These are phyloP conservation scores for Hyperopisus bebe DNA, from an alignment of 2,113 vertebrate species.

Conservation along the genomic window DNA sequence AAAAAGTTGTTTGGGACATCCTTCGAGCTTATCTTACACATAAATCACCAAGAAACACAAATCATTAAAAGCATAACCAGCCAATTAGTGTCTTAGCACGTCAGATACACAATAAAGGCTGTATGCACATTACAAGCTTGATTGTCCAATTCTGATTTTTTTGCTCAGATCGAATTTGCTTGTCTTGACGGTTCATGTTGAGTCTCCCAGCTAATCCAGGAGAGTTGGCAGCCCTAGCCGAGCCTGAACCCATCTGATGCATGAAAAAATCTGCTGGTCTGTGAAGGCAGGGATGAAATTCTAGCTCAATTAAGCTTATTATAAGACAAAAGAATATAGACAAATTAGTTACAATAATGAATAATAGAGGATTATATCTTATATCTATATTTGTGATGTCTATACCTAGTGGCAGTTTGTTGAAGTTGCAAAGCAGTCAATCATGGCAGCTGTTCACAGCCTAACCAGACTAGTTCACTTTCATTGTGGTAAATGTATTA, in stretches of 20 bases:
- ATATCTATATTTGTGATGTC: neutral
- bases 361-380: neutral
- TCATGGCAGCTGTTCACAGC: conserved; percentile 18
- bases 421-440: conserved; percentile 16
- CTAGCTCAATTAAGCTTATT: neutral
- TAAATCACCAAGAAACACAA: neutral
- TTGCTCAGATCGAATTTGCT: neutral
- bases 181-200: neutral
- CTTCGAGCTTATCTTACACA: neutral
- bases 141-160: neutral
- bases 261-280: neutral
- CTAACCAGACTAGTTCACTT: conserved; percentile 36
- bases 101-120: neutral
- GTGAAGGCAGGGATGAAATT: neutral
- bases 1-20: neutral
- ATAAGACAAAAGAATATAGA: neutral
- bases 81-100: neutral
- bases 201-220: neutral
- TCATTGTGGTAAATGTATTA: neutral
- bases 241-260: neutral
- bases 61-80: neutral
- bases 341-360: neutral
- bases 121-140: neutral
- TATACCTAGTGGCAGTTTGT: neutral
- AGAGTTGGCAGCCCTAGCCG: neutral